A percentile compares a stretch with the other conserved stretches of the same genome.
These are phyloP conservation scores for Phalera bucephala DNA, from an alignment of 2,888 invertebrate genomes.

Conservation along the genomic window DNA sequence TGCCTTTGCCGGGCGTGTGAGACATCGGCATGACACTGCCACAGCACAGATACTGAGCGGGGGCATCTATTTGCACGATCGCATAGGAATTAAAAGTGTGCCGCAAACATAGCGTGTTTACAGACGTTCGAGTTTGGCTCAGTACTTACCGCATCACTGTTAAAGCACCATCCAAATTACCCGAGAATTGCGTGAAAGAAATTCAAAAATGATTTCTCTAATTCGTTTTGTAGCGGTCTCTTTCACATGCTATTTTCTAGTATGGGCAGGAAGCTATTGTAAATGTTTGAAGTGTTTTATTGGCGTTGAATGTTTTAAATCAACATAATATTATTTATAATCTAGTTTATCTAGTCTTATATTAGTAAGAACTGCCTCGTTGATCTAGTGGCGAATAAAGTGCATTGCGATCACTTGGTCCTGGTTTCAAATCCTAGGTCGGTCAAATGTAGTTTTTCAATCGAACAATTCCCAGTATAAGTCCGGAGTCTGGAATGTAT, in stretches of 20 bases:
- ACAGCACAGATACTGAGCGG: slow-evolving; percentile 32
- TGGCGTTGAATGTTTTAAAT: slow-evolving; percentile 2
- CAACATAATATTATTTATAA: no score
- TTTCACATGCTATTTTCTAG: slow-evolving; percentile 37
- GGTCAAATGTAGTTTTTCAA: no score
- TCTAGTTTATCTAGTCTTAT: no score
- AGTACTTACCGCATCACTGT: slow-evolving; percentile 38
- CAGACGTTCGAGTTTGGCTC: slow-evolving; percentile 43
- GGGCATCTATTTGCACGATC: slow-evolving; percentile 53
- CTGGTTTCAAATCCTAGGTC: no score
- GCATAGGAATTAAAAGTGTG: slow-evolving; percentile 62
- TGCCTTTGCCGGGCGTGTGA: slow-evolving; percentile 47
- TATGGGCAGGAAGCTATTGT: slow-evolving; percentile 17
- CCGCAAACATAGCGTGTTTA: slow-evolving; percentile 57
- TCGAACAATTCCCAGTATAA: no score
- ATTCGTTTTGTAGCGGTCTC: slow-evolving; percentile 43
- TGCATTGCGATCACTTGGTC: no score
- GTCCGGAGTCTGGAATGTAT: no score
- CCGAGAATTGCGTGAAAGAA: slow-evolving; percentile 43
- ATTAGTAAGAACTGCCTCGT: no score
- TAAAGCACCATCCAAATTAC: slow-evolving; percentile 42
- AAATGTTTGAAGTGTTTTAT: slow-evolving; percentile 13
- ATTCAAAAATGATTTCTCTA: slow-evolving; percentile 39
- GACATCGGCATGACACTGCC: slow-evolving; percentile 34
- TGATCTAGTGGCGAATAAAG: no score